phyloP scores from a whole-genome alignment of 2,888 invertebrate species.

The Dexiosoma caninum region DNA sequence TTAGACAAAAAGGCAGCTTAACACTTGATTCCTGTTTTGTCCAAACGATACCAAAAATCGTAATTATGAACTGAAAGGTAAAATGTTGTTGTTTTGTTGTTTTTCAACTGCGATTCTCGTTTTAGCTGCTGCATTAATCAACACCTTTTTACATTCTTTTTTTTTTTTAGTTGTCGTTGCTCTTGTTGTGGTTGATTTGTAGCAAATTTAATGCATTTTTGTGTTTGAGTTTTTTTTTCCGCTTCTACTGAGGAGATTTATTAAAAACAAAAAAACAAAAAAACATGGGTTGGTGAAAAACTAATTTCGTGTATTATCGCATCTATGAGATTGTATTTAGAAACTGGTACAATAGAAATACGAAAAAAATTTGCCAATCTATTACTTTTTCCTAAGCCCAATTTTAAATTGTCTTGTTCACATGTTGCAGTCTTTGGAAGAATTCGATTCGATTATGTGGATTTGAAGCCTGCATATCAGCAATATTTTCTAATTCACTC shows the following conservation, averaged over 20 bases:
- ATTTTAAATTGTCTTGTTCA: background rate
- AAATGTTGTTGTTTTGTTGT: slow-evolving; percentile 9
- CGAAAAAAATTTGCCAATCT: background rate
- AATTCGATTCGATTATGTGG: background rate
- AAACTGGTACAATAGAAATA: too few relatives aligned
- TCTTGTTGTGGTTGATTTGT: slow-evolving; percentile 42
- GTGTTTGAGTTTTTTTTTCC: background rate
- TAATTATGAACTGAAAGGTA: slow-evolving; percentile 21
- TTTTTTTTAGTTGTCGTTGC: slow-evolving; percentile 33
- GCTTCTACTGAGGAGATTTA: background rate
- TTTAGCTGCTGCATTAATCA: slow-evolving; percentile 57
- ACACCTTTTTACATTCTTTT: slow-evolving; percentile 53
- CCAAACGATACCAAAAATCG: slow-evolving; percentile 13
- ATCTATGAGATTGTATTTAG: too few relatives aligned
- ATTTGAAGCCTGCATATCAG: background rate
- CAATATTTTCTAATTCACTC: slow-evolving; percentile 19
- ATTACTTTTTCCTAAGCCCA: background rate
- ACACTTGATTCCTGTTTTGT: slow-evolving; percentile 38
- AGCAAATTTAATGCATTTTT: slow-evolving; percentile 39
- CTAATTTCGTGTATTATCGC: background rate
- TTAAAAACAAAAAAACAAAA: too few relatives aligned
- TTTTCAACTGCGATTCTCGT: background rate
- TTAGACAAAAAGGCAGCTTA: background rate
- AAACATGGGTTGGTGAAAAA: background rate
- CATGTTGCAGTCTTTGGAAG: background rate